Base-by-base conservation (phyloP, 1,140 invertebrate genomes). In the Babylonia areolata region DNA sequence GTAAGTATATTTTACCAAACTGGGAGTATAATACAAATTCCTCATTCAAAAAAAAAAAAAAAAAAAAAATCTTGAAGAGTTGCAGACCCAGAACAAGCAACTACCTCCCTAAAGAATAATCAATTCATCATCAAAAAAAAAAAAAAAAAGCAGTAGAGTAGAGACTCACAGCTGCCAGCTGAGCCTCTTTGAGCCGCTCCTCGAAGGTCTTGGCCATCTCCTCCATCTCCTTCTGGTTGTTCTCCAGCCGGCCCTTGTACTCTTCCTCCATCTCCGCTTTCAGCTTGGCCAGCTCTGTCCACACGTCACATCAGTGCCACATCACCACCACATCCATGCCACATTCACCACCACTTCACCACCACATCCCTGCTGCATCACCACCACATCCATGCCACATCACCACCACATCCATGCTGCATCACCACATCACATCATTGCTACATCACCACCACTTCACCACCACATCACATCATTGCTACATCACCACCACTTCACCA, bases 161-260 rank as follows among this genome's bases (percentile, higher is more conserved):
- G 9, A 17, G 46, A 39, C 84, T 75, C 69, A 89, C 88, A 33
- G 84, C 86, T 40, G 35, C 39, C n/a, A 64, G 58, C 78, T 90
- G 88, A 73, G 90, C 89, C 51, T 91, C 90, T 40, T 92, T 94
- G 33, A 95, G 92, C 91, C 94, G 95, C 85, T 95, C 95, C 89
- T 95, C 96, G 91, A 95, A 96, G 15, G 94, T 93, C 87, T 95
- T 94, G 90, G 95, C 94, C 93, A 96, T 94, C 73, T 95, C 94
- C 51, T 94, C 93, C 93, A 96, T 95, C 91, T 96, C 95, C 88
- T 94, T 92, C 37, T 96, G 94, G 91, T 96, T 96, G 85, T 96
- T 92, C 46, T 93, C 94, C 58, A 95, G 78, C 78, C 93, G 90
- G 77, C 89, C 90, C 78, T 92, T 93, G 89, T 94, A 96, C 92